phyloP scores from a whole-genome alignment of 2,888 invertebrate genomes.

The Cecidostiba fungosa region DNA sequence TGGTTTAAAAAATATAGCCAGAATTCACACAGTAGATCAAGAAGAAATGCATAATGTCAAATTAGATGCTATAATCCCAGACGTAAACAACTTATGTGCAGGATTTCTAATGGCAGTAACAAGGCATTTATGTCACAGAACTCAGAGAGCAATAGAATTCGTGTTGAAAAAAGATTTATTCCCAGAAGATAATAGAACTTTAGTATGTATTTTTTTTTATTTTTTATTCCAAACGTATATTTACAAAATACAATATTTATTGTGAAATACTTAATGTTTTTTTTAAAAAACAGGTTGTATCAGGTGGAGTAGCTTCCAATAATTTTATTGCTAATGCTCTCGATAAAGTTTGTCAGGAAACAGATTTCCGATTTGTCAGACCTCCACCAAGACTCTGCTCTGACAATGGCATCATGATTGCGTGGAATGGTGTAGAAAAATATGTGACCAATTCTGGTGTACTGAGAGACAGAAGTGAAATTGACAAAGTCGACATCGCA shows the following conservation, averaged over 20 bases:
- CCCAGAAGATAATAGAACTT: slow-evolving; percentile 82
- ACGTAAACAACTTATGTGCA: slow-evolving; percentile 92
- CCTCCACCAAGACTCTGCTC: slow-evolving; percentile 94
- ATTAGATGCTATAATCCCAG: slow-evolving; percentile 88
- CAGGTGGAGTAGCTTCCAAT: slow-evolving; percentile 98
- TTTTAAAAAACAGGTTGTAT: slow-evolving; percentile 86
- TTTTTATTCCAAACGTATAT: background rate
- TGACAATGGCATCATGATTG: slow-evolving; percentile 99
- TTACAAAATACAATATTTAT: background rate
- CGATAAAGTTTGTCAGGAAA: slow-evolving; percentile 84
- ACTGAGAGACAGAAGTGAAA: slow-evolving; percentile 78
- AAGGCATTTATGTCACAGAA: slow-evolving; percentile 90
- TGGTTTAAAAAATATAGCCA: slow-evolving; percentile 87
- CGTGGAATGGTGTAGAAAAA: slow-evolving; percentile 98
- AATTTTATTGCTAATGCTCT: slow-evolving; percentile 89
- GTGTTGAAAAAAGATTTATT: slow-evolving; percentile 84
- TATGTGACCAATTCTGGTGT: slow-evolving; percentile 81
- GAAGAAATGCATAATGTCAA: slow-evolving; percentile 84
- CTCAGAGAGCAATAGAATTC: slow-evolving; percentile 92
- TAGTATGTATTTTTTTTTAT: slow-evolving; percentile 80
- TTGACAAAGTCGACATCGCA: slow-evolving; percentile 84
- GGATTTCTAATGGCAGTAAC: slow-evolving; percentile 88
- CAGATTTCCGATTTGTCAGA: slow-evolving; percentile 85
- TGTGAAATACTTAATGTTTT: slow-evolving; percentile 19
- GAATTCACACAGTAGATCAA: slow-evolving; percentile 82